Evolutionary conservation across 2,888 invertebrate genomes (phyloP), one percentile per base, ranked within the genome.

Genomic region (Carpatolechia fugitivella): DNA sequence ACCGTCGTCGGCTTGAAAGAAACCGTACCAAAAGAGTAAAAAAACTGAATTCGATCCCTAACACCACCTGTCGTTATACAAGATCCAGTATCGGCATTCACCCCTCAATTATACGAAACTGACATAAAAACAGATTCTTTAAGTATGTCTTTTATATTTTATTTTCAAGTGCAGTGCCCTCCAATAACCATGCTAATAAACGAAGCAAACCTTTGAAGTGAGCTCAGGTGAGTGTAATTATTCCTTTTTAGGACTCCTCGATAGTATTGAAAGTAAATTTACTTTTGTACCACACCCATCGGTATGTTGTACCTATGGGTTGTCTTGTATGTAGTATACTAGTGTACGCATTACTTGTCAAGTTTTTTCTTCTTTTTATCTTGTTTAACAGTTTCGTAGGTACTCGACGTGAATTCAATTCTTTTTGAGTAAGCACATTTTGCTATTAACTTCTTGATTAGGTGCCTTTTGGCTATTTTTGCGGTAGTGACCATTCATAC

Each of bases 101-200:
- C 29, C 38, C 10, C 35, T 35, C 18, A 35, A 24, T 38, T 2
- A n/a, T 53, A 13, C 29, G 5, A 18, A 31, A 14, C 40, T 24
- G 36, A 47, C 18, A 31, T n/a, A 52, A 41, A 41, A 40, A 40
- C 52, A 31, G 38, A 31, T 31, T 52, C n/a, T 33, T 11, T 13
- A 35, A 35, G 11, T 10, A 35, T 13, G 11, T 36, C 13, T 38
- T 8, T 29, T 59, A 60, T 51, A 14, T 50, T 49, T 35, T 56
- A 52, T 52, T 46, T 52, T 60, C 56, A 48, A 58, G 66, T 60
- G 55, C 65, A 65, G 58, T 60, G 59, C 61, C 55, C 62, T 64
- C 56, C 57, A 38, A 52, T 55, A 51, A 14, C 55, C 55, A 59
- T 63, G 62, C 59, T 66, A 67, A 69, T 62, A 60, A 52, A 60